Percentiles rank a stretch among this genome's conserved stretches.
Conservation (phyloP, 1,140 invertebrate species). For the Telenomus remus region DNA sequence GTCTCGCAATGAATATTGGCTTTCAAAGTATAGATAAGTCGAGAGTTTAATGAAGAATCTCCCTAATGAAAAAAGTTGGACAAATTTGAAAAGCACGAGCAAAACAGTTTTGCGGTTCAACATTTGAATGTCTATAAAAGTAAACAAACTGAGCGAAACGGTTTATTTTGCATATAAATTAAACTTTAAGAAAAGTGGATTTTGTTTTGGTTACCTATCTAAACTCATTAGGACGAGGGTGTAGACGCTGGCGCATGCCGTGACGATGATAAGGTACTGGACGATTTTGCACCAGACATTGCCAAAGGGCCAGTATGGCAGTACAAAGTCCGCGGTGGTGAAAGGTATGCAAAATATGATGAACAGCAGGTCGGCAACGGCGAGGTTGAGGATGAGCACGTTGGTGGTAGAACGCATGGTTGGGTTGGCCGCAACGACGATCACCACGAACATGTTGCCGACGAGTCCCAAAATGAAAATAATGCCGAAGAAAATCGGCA, state of each 20-base stretch:
- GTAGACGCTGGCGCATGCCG: slow-evolving; percentile 94
- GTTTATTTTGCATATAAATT: too few relatives aligned
- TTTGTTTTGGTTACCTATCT: slow-evolving; percentile 80
- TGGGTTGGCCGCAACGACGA: slow-evolving; percentile 89
- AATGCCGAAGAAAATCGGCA: slow-evolving; percentile 91
- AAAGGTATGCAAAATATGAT: slow-evolving; percentile 97
- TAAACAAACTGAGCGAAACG: too few relatives aligned
- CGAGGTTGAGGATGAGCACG: slow-evolving; percentile 91
- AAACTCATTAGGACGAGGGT: slow-evolving; percentile 96
- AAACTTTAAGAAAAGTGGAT: too few relatives aligned
- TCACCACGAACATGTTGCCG: slow-evolving; percentile 91
- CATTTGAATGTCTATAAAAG: too few relatives aligned
- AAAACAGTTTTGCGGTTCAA: too few relatives aligned
- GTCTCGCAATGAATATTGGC: too few relatives aligned
- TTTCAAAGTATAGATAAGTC: too few relatives aligned
- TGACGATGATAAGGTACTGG: slow-evolving; percentile 89
- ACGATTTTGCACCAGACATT: slow-evolving; percentile 93
- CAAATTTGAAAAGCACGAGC: too few relatives aligned
- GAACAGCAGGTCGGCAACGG: slow-evolving; percentile 93
- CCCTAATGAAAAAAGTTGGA: too few relatives aligned
- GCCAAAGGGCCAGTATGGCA: slow-evolving; percentile 93
- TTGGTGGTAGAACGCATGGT: slow-evolving; percentile 96
- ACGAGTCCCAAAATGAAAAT: slow-evolving; percentile 91
- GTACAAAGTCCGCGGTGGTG: slow-evolving; percentile 91
- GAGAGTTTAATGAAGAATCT: too few relatives aligned